Evolutionary conservation across 1,140 invertebrate species (phyloP).

Genomic region (Drosophila parabipectinata): DNA sequence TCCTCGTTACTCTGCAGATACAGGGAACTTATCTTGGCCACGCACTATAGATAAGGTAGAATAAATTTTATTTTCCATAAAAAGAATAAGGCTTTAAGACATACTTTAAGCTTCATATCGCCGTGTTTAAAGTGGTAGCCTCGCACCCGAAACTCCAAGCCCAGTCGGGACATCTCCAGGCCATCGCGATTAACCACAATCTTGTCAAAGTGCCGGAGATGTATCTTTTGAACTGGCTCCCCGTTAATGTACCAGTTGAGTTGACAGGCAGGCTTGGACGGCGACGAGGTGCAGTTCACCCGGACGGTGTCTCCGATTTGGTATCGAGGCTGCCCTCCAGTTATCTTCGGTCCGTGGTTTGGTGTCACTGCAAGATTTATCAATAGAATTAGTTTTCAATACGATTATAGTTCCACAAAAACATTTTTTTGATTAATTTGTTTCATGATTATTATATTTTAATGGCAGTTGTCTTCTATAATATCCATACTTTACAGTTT

Average conservation of each 20-base stretch:
- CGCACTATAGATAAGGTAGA: constrained; percentile 85
- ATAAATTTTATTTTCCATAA: neutral
- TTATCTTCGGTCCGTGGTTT: constrained; percentile 92
- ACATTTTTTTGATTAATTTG: neutral
- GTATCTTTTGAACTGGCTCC: constrained; percentile 87
- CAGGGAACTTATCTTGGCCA: constrained; percentile 92
- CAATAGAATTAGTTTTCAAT: constrained; percentile 24
- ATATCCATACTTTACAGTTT: neutral
- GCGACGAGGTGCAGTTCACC: constrained; percentile 92
- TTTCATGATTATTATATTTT: too few species aligned
- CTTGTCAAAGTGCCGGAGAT: constrained; percentile 77
- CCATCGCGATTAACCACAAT: constrained; percentile 82
- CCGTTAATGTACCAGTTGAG: constrained; percentile 95
- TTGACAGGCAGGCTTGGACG: constrained; percentile 92
- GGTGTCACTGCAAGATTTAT: constrained; percentile 88
- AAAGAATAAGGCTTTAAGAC: neutral
- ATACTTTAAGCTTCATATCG: constrained; percentile 92
- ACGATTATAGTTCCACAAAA: neutral
- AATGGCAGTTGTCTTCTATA: neutral
- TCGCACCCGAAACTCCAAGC: constrained; percentile 90
- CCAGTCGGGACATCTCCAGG: constrained; percentile 89
- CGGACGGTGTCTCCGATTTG: constrained; percentile 91
- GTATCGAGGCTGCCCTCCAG: constrained; percentile 91
- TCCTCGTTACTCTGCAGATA: constrained; percentile 93
- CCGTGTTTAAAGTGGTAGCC: constrained; percentile 91